A percentile compares a stretch with the other conserved stretches of the same genome.
Evolutionary conservation across 1,140 invertebrate species (phyloP).

Genomic region (Amphibalanus amphitrite): DNA sequence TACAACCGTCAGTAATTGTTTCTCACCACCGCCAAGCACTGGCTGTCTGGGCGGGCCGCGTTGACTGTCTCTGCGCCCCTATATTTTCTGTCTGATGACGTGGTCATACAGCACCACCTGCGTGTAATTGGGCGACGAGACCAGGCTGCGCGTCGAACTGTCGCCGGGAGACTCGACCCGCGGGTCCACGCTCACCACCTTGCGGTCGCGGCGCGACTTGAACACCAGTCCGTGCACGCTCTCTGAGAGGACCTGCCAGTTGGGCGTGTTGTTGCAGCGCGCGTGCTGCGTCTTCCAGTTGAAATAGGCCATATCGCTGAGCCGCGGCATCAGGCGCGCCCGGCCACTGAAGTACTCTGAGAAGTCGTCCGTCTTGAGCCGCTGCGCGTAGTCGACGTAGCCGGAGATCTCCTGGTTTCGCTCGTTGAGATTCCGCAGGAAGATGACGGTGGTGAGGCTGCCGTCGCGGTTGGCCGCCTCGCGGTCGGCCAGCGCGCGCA

Average conservation of each 20-base stretch:
- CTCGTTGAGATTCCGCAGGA: constrained; percentile 41
- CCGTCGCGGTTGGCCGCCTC: constrained; percentile 46
- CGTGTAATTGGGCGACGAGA: neutral
- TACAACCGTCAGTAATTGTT: too few species aligned
- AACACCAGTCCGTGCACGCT: constrained; percentile 43
- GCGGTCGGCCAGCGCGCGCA: constrained; percentile 42
- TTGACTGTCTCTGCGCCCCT: too few species aligned
- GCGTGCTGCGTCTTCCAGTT: constrained; percentile 47
- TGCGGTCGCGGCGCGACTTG: constrained; percentile 40
- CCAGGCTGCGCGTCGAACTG: constrained; percentile 29
- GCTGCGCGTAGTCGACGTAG: constrained; percentile 55
- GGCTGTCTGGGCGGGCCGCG: too few species aligned
- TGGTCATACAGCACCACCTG: neutral
- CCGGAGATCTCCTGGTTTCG: constrained; percentile 51
- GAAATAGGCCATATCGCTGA: constrained; percentile 50
- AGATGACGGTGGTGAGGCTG: constrained; percentile 48
- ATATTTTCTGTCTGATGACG: neutral
- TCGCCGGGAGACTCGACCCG: constrained; percentile 28
- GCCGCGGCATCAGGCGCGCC: constrained; percentile 39
- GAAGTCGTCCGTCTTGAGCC: constrained; percentile 51
- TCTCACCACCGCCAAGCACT: too few species aligned
- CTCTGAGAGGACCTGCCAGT: constrained; percentile 47
- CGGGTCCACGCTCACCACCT: constrained; percentile 38
- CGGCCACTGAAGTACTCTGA: constrained; percentile 44
- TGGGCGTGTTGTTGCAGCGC: constrained; percentile 42